Percentiles rank a stretch among this genome's conserved stretches.
These are phyloP conservation scores for Diadumene lineata DNA, from an alignment of 92 coral and sea anemone genomes.

Conservation along the genomic window DNA sequence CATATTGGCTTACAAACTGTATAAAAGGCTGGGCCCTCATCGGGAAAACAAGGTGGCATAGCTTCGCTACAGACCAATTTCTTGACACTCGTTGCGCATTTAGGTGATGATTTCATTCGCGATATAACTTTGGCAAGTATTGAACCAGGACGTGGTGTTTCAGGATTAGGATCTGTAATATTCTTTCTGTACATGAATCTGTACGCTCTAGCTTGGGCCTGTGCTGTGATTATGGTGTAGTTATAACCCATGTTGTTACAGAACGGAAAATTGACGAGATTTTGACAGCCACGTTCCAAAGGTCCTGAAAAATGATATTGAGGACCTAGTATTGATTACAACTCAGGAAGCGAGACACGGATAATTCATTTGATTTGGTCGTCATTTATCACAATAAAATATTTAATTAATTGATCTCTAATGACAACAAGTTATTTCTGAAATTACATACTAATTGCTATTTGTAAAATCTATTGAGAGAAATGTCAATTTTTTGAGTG, in stretches of 20 bases:
- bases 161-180: constrained; percentile 14
- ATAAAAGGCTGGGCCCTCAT: constrained; percentile 27
- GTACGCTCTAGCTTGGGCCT: constrained; percentile 3
- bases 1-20: constrained; percentile 29
- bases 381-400: too few species aligned
- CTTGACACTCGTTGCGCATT: constrained; percentile 22
- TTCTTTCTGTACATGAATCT: constrained; percentile 31
- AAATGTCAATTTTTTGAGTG: too few species aligned
- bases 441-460: too few species aligned
- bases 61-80: constrained; percentile 29
- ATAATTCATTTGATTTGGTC: too few species aligned
- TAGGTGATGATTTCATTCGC: constrained; percentile 9
- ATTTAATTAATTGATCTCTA: too few species aligned
- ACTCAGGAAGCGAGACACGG: too few species aligned
- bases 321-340: too few species aligned
- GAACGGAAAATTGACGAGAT: constrained; percentile 32
- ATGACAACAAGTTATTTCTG: too few species aligned
- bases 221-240: constrained; percentile 18
- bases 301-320: constrained; percentile 30
- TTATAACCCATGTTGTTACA: constrained; percentile 29
- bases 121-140: constrained; percentile 21
- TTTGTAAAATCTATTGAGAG: too few species aligned
- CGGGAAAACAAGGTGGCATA: constrained; percentile 32
- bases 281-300: constrained; percentile 31
- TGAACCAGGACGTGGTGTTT: constrained; percentile 15